Evolutionary conservation across 2,113 vertebrate species (phyloP).

Genomic region (Dermatemys mawii): DNA sequence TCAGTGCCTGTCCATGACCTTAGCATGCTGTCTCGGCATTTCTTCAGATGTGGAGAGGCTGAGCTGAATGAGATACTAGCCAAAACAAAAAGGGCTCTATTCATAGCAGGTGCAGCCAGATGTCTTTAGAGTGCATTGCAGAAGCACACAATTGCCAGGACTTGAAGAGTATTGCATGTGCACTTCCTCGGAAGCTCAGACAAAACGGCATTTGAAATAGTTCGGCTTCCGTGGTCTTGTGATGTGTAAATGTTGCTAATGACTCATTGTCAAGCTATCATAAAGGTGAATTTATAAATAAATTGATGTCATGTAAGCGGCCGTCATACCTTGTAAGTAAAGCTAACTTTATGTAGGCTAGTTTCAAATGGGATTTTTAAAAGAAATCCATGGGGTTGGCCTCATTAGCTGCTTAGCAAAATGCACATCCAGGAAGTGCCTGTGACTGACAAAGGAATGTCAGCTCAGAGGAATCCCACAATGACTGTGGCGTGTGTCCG

Average conservation of each 20-base stretch:
- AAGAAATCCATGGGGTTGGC: accelerated
- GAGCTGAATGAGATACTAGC: neutral
- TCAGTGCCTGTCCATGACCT: neutral
- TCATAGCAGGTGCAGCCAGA: neutral
- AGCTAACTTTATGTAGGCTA: neutral
- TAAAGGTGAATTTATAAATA: accelerated
- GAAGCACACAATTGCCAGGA: neutral
- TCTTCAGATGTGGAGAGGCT: neutral
- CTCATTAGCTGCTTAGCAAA: neutral
- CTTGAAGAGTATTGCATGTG: neutral
- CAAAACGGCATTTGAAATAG: neutral
- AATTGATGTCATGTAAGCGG: neutral
- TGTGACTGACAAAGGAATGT: accelerated
- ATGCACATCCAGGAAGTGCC: neutral
- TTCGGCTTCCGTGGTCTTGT: neutral
- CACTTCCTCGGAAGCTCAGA: neutral
- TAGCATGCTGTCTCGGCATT: neutral
- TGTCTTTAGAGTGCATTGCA: neutral
- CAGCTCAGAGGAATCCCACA: accelerated
- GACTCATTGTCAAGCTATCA: neutral
- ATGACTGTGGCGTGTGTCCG: neutral
- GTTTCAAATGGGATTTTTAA: neutral
- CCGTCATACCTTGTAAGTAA: neutral
- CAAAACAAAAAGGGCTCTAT: neutral
- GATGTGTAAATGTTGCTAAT: neutral